Evolutionary conservation across 2,888 invertebrate genomes (phyloP).

Genomic region (Cotesia congregata): DNA sequence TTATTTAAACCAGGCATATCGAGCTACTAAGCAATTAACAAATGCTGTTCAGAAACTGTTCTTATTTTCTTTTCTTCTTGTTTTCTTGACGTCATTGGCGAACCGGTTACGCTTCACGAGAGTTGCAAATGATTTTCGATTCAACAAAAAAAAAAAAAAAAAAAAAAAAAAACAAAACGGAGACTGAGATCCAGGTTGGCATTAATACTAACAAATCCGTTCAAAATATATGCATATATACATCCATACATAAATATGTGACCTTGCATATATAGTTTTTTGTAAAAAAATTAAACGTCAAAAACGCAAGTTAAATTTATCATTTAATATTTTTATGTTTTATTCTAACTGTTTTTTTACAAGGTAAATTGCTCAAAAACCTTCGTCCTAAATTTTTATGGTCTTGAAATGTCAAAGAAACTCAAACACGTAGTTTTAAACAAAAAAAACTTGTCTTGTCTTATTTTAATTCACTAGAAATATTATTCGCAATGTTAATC

Average conservation of each 20-base stretch:
- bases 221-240: background rate
- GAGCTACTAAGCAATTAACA: background rate
- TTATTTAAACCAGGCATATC: background rate
- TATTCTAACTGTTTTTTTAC: background rate
- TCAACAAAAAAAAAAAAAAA: background rate
- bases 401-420: background rate
- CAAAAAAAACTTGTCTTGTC: background rate
- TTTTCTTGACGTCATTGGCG: conserved; percentile 30
- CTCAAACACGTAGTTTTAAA: background rate
- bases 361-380: conserved; percentile 15
- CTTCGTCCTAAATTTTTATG: conserved; percentile 12
- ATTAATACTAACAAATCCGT: background rate
- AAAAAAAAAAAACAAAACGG: too few relatives aligned
- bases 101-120: conserved; percentile 24
- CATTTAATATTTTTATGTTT: background rate
- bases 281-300: background rate
- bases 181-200: conserved; percentile 4
- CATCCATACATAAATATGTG: background rate
- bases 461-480: background rate
- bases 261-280: conserved; percentile 1
- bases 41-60: conserved; percentile 24
- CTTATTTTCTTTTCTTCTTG: background rate
- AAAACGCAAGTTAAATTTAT: background rate
- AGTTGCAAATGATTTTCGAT: conserved; percentile 2
- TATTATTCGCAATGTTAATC: background rate